Evolutionary conservation across 2,888 invertebrate species (phyloP), one percentile per base, ranked within the genome.

Genomic region (Linnaemya tessellans): DNA sequence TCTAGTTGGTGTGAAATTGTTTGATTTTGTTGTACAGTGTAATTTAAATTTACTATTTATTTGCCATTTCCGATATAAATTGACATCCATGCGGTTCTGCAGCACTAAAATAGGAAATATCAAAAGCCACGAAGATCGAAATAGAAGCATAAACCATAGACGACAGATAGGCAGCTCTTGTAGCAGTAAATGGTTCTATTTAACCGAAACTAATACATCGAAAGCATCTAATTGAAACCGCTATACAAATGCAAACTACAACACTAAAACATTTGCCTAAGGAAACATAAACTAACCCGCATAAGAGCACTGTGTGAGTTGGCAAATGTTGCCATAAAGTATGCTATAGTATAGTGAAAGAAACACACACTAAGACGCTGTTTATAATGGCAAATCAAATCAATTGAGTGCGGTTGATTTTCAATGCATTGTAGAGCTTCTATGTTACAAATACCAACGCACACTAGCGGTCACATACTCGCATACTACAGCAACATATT

Each of bases 311-410:
- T 38, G 65, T 64, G 11, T 38, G 35, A 68, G 30, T 54, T 35
- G 22, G 58, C 11, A 64, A 68, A 35, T 75, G 58, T 49, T 78
- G 64, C 56, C 67, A 67, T 67, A 38, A 65, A 73, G 64, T 80
- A 68, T 71, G n/a, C 62, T 71, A 22, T 35, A 60, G 43, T 30
- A 30, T 0, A 41, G 10, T n/a, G 3, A 51, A 58, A 20, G 3
- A 51, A 3, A 46, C 15, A 77, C 13, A 65, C 18, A 41, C 13
- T 18, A 80, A 73, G 41, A 79, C 38, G 46, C 75, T 71, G 65
- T 77, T 86, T 74, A 51, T 56, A 65, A 77, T 77, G 83, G 86
- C 82, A 86, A 86, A 86, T 86, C 84, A 84, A 86, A 86, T 86
- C 86, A 86, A 80, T 84, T 82, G 84, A 84, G 70, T 86, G 86